Evolutionary conservation across 2,888 invertebrate genomes (phyloP).

Genomic region (Dioctria rufipes): DNA sequence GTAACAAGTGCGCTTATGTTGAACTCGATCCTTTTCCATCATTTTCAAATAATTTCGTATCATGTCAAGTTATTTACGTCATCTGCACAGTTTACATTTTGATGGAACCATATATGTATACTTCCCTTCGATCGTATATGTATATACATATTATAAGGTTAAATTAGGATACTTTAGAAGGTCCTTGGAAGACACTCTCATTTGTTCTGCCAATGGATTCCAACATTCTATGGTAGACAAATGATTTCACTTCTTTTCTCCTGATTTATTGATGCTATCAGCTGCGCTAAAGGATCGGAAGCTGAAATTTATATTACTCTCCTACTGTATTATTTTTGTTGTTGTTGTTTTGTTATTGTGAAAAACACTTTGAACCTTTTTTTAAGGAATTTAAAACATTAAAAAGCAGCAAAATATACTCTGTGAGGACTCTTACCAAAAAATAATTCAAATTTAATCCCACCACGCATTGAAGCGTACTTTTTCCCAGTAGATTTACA

Average conservation of each 20-base stretch:
- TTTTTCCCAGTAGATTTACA: no score
- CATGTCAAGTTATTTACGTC: slow-evolving; percentile 19
- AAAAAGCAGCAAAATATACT: neutral
- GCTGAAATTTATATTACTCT: slow-evolving; percentile 1
- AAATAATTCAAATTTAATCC: slow-evolving; percentile 1
- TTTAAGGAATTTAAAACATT: neutral
- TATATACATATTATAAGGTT: no score
- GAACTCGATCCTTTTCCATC: neutral
- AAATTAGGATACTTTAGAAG: neutral
- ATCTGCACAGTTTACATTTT: neutral
- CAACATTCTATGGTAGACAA: no score
- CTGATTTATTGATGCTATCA: no score
- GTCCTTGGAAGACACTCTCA: neutral
- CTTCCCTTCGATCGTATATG: no score
- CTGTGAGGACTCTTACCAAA: neutral
- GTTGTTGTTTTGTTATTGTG: no score
- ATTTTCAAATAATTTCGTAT: slow-evolving; percentile 17
- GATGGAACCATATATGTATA: no score
- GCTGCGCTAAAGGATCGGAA: no score
- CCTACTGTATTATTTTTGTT: no score
- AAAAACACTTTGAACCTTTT: neutral
- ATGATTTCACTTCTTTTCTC: no score
- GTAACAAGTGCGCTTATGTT: neutral
- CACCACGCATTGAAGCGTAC: neutral
- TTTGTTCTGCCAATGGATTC: neutral